These are phyloP conservation scores for Pelecanoides urinatrix DNA, from an alignment of 2,113 vertebrate genomes.

Conservation along the genomic window DNA sequence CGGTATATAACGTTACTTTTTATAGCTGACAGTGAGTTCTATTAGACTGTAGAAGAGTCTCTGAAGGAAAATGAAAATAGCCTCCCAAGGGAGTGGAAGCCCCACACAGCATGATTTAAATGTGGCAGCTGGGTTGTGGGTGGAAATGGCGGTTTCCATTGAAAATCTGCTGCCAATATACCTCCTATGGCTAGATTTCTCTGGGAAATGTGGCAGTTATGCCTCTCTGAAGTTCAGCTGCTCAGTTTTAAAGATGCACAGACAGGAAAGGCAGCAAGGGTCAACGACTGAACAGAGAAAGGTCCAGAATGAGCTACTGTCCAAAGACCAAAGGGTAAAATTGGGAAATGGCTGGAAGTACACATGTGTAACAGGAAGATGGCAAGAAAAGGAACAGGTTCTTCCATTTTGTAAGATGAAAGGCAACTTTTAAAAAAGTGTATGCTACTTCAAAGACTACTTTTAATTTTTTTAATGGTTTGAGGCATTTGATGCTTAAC, in stretches of 20 bases:
- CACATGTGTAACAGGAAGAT: neutral
- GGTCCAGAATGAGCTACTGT: neutral
- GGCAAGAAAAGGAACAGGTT: neutral
- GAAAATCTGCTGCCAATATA: slow-evolving; percentile 46
- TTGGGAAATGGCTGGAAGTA: neutral
- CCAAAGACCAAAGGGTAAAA: neutral
- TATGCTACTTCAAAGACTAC: neutral
- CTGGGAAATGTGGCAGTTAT: neutral
- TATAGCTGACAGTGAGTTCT: slow-evolving; percentile 41
- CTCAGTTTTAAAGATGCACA: neutral
- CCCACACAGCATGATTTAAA: slow-evolving; percentile 46
- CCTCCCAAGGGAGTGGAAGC: slow-evolving; percentile 50
- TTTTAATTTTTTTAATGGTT: neutral
- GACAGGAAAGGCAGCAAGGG: neutral
- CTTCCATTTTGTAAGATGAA: neutral
- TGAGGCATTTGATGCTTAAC: neutral
- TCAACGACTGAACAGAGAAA: neutral
- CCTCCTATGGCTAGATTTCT: neutral
- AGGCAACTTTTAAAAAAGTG: neutral
- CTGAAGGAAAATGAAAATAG: slow-evolving; percentile 35
- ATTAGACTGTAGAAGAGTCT: slow-evolving; percentile 36
- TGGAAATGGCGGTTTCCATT: slow-evolving; percentile 43
- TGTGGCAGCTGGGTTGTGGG: slow-evolving; percentile 53
- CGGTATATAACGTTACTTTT: slow-evolving; percentile 19
- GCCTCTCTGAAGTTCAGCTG: neutral